phyloP scores from a whole-genome alignment of 2,113 vertebrate genomes.

The Papio anubis region DNA sequence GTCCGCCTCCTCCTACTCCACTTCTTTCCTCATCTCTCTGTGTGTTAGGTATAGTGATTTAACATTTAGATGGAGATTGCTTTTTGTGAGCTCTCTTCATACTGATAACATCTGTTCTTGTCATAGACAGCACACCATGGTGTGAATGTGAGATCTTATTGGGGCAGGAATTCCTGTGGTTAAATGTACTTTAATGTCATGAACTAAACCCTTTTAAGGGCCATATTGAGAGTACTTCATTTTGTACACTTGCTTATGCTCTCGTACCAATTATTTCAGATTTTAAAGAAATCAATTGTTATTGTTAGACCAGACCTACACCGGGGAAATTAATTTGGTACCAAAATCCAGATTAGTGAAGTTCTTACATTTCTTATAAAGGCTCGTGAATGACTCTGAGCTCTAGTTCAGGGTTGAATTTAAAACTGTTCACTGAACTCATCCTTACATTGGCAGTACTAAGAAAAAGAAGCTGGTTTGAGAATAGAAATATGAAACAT shows the following conservation, averaged over 20 bases:
- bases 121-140: background rate
- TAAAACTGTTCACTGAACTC: background rate
- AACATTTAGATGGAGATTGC: background rate
- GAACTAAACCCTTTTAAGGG: background rate
- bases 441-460: background rate
- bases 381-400: background rate
- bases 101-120: background rate
- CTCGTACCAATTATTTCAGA: background rate
- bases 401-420: background rate
- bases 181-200: background rate
- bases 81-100: background rate
- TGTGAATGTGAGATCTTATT: background rate
- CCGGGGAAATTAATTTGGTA: background rate
- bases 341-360: background rate
- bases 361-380: background rate
- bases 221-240: background rate
- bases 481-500: slow-evolving; percentile 27
- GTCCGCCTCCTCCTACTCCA: background rate
- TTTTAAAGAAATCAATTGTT: background rate
- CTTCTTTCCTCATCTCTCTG: background rate
- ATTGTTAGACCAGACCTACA: background rate
- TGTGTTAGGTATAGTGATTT: background rate
- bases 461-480: background rate
- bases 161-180: background rate
- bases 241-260: background rate